Percentiles rank a stretch among this genome's conserved stretches.
Evolutionary conservation across 2,797 vertebrate genomes (phyloP).

Genomic region (Calcarius lapponicus): DNA sequence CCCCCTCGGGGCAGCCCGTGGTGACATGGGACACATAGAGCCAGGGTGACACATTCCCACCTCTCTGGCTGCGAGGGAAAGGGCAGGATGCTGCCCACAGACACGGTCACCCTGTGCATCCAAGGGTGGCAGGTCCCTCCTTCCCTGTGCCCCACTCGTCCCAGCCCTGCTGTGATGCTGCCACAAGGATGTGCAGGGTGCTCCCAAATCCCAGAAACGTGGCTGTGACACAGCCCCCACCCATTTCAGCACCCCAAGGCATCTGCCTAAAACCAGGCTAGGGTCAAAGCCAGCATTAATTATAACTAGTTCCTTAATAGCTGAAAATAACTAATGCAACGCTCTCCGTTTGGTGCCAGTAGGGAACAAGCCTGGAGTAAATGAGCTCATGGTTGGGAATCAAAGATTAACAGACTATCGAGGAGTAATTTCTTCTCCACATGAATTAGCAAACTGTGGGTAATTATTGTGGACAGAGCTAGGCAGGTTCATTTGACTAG

Average conservation of each 20-base stretch:
- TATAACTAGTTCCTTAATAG: slow-evolving; percentile 21
- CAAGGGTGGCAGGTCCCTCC: not conserved
- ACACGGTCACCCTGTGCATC: fast-evolving
- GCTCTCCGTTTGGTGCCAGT: slow-evolving; percentile 19
- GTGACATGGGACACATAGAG: fast-evolving
- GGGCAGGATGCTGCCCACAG: not conserved
- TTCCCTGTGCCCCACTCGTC: not conserved
- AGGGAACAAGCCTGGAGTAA: slow-evolving; percentile 54
- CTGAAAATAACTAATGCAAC: slow-evolving; percentile 11
- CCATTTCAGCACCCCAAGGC: fast-evolving
- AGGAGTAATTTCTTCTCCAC: slow-evolving; percentile 64
- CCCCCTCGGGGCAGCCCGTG: fast-evolving
- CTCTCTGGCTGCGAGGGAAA: too few species aligned
- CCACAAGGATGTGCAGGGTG: not conserved
- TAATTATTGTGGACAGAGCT: slow-evolving; percentile 59
- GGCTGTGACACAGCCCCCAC: not conserved
- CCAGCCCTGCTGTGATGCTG: not conserved
- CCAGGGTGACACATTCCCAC: fast-evolving
- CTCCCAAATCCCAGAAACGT: not conserved
- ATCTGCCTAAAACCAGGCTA: not conserved
- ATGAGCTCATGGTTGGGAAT: slow-evolving; percentile 60
- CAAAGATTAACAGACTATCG: slow-evolving; percentile 60
- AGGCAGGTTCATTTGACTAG: slow-evolving; percentile 56
- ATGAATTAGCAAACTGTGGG: slow-evolving; percentile 56
- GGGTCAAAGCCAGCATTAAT: not conserved